Percentiles rank a stretch among this genome's conserved stretches.
Conservation (phyloP, 2,888 invertebrate species). For the Tenthredo scrophulariae region DNA sequence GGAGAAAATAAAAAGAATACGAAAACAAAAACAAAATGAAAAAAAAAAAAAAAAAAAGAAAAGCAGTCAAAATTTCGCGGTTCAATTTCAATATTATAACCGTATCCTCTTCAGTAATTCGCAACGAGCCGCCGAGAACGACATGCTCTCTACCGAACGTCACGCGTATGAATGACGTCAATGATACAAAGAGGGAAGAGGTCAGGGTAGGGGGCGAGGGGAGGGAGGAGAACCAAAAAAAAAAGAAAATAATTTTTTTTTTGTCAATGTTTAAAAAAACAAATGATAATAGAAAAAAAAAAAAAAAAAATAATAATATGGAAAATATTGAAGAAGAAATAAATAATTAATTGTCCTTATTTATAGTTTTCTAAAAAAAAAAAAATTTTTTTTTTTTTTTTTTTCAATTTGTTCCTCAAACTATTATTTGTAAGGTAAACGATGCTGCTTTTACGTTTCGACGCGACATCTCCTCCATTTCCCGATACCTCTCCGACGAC, state of each 20-base stretch:
- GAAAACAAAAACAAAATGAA: background rate
- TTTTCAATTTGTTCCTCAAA: background rate
- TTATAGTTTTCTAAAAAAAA: no score
- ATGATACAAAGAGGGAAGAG: conserved; percentile 26
- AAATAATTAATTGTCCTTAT: background rate
- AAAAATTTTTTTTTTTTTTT: no score
- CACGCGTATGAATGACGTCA: conserved; percentile 45
- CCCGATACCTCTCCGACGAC: conserved; percentile 6
- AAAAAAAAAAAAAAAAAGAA: background rate
- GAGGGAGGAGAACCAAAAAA: background rate
- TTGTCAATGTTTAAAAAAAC: background rate
- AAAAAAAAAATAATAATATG: background rate
- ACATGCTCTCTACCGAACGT: conserved; percentile 37
- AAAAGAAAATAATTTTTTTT: no score
- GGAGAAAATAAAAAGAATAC: background rate
- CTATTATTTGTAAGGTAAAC: background rate
- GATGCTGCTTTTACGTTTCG: background rate
- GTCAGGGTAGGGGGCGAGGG: background rate
- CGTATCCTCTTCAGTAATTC: conserved; percentile 10
- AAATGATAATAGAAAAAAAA: background rate
- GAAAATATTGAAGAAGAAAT: background rate
- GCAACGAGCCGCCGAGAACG: background rate
- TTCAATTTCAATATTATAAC: conserved; percentile 10
- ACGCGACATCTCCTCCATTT: conserved; percentile 33
- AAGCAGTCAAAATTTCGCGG: background rate